Evolutionary conservation across 2,888 invertebrate genomes (phyloP).

Genomic region (Cephonodes hylas): DNA sequence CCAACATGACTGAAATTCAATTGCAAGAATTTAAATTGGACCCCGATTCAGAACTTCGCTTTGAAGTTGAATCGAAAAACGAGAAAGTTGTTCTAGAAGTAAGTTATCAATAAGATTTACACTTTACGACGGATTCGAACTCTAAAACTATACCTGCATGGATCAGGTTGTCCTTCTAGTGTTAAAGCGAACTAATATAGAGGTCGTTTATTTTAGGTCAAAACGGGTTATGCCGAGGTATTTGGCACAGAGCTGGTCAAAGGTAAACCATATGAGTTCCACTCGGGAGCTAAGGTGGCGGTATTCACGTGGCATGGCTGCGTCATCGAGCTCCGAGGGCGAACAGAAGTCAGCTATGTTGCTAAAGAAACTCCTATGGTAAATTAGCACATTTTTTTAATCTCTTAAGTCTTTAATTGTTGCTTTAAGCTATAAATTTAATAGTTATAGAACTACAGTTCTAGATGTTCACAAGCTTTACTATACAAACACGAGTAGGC

Average conservation of each 20-base stretch:
- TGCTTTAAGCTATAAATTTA: no score
- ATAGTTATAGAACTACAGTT: no score
- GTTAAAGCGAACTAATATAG: slow-evolving; percentile 15
- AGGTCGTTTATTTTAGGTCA: slow-evolving; percentile 81
- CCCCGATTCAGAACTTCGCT: slow-evolving; percentile 93
- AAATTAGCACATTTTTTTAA: slow-evolving; percentile 20
- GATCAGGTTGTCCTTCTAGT: neutral
- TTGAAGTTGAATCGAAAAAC: slow-evolving; percentile 94
- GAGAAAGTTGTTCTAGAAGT: slow-evolving; percentile 91
- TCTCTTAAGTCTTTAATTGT: neutral
- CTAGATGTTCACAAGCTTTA: no score
- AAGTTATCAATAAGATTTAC: slow-evolving; percentile 16
- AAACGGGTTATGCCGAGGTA: slow-evolving; percentile 95
- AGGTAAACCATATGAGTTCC: slow-evolving; percentile 94
- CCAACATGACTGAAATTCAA: slow-evolving; percentile 73
- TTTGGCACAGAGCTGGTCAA: slow-evolving; percentile 98
- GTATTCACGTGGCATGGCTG: slow-evolving; percentile 98
- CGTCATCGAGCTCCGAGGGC: slow-evolving; percentile 90
- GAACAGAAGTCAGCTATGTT: slow-evolving; percentile 95
- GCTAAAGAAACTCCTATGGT: slow-evolving; percentile 98
- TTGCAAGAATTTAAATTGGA: slow-evolving; percentile 90
- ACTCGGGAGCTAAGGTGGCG: slow-evolving; percentile 95
- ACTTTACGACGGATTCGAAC: no score
- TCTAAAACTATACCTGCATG: no score
- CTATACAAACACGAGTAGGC: no score